These are phyloP conservation scores for Morinoia aosen DNA, from an alignment of 2,888 invertebrate genomes.

Conservation along the genomic window DNA sequence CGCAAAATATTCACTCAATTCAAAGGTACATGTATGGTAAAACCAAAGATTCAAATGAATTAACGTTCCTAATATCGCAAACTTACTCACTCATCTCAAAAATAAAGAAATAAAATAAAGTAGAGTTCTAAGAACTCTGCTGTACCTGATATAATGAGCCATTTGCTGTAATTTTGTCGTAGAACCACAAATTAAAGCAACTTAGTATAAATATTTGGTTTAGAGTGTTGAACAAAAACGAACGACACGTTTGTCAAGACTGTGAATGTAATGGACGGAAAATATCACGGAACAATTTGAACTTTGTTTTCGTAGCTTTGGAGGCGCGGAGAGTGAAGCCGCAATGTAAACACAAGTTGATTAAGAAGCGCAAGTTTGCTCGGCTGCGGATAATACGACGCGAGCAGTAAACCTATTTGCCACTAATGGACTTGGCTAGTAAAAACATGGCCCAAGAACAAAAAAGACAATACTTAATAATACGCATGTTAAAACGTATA, in stretches of 20 bases:
- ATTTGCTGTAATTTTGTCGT: background rate
- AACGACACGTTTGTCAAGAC: background rate
- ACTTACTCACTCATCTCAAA: background rate
- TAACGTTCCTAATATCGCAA: background rate
- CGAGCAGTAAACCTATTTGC: background rate
- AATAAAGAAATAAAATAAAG: background rate
- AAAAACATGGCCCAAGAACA: background rate
- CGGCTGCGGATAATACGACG: background rate
- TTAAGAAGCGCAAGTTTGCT: constrained; percentile 13
- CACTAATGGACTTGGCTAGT: background rate
- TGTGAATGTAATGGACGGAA: background rate
- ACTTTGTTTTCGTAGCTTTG: background rate
- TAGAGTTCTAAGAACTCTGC: background rate
- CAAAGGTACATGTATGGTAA: background rate
- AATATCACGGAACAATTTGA: background rate
- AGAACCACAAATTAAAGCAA: background rate
- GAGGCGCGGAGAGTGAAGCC: background rate
- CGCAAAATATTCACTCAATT: background rate
- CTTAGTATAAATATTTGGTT: background rate
- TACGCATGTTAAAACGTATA: background rate
- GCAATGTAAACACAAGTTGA: background rate
- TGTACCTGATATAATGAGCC: background rate
- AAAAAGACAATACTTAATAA: background rate
- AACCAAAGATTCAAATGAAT: background rate
- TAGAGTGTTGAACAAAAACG: background rate